Evolutionary conservation across 2,113 vertebrate species (phyloP), one percentile per base, ranked within the genome.

Genomic region (Boulengeromyrus knoepffleri): DNA sequence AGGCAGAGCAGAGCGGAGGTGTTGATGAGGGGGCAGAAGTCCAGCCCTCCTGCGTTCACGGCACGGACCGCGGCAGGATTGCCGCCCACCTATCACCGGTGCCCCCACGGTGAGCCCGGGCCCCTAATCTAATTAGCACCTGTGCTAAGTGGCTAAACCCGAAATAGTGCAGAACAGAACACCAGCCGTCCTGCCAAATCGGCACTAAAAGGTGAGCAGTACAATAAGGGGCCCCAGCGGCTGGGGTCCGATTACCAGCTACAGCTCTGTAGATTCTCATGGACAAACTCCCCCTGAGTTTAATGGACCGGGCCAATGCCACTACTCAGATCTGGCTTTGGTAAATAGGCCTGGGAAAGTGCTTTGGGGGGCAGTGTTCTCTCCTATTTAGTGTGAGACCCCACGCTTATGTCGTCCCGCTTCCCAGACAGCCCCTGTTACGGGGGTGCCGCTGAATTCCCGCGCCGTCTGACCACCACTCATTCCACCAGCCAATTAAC

Each of bases 61-160:
- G 15, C 2, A 27, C 27, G 1, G 9, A 39, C 52, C 74, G 42
- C 85, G 83, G 85, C 88, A 84, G 86, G 88, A 90, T 19, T 7
- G 88, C 85, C 3, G 8, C 88, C 77, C 85, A 13, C 49, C 88
- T 66, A 50, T 46, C 87, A 87, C 45, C 31, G 36, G 36, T 58
- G 66, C 45, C 42, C n/a, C 36, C 62, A 17, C 47, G 10, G 45
- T 27, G 31, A 45, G 21, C 62, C 58, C 19, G 5, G 19, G 87
- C 86, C 62, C 77, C 42, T 92, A 87, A 91, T 90, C 90, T 88
- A 87, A 87, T 90, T 80, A 90, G 62, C 85, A 77, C 58, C 45
- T 52, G 89, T 15, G 46, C 62, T 77, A 74, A 90, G 62, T 52
- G 47, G 89, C 36, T 45, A 80, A 74, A 27, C 85, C 89, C 58